These are phyloP conservation scores for Lophura nycthemera DNA, from an alignment of 2,113 vertebrate genomes.

Conservation along the genomic window DNA sequence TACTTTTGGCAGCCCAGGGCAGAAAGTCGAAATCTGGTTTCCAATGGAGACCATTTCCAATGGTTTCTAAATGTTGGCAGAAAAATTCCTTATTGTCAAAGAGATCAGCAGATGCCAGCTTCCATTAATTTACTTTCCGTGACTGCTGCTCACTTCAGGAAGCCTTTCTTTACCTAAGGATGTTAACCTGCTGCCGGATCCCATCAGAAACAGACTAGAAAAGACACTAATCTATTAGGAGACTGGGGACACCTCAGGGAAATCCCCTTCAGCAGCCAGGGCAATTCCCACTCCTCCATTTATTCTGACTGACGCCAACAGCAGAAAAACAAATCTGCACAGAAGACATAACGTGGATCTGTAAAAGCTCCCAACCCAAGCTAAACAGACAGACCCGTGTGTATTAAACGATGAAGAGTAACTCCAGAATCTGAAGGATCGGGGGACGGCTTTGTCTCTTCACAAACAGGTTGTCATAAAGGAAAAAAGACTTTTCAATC, in stretches of 20 bases:
- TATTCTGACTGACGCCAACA: constrained; percentile 42
- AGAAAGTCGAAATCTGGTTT: constrained; percentile 81
- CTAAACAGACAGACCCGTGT: constrained; percentile 10
- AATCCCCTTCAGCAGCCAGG: constrained; percentile 33
- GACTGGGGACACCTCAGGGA: constrained; percentile 1
- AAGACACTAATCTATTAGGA: constrained; percentile 67
- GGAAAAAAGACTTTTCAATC: constrained; percentile 6
- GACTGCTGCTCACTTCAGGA: constrained; percentile 67
- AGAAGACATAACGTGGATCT: not conserved
- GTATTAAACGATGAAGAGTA: not conserved
- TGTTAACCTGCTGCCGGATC: constrained; percentile 61
- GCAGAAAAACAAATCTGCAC: constrained; percentile 48
- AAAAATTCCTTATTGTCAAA: constrained; percentile 74
- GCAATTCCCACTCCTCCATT: constrained; percentile 46
- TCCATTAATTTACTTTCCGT: constrained; percentile 73
- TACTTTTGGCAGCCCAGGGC: constrained; percentile 80
- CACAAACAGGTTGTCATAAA: constrained; percentile 8
- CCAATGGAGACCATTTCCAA: constrained; percentile 74
- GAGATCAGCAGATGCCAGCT: constrained; percentile 62
- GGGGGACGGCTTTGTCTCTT: not conserved
- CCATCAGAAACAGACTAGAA: constrained; percentile 55
- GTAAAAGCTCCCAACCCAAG: constrained; percentile 30
- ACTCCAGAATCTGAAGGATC: constrained; percentile 14
- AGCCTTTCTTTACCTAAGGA: constrained; percentile 75
- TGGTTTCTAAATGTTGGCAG: constrained; percentile 76